Evolutionary conservation across 2,888 invertebrate genomes (phyloP), one percentile per base, ranked within the genome.

Genomic region (Drosophila monieri): DNA sequence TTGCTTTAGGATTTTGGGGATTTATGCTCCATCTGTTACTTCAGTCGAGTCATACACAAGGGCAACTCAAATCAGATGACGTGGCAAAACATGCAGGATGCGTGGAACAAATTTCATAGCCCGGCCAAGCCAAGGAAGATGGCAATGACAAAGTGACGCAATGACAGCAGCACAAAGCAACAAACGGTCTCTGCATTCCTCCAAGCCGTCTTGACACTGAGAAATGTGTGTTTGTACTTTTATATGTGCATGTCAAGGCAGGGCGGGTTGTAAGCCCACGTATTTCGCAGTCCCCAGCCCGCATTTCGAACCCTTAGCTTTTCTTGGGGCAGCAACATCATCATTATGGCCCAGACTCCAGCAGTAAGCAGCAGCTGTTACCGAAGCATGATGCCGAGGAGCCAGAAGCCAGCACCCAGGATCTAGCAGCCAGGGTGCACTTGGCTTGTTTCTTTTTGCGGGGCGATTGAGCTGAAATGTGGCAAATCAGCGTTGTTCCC

Each of bases 151-250:
- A 37, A 60, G 39, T 71, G 72, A 71, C 51, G 46, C 39, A 52
- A 72, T 61, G 72, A 61, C 51, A 60, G 61, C 48, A n/a, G 68
- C 53, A 61, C 27, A 46, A 49, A 49, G 52, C 61, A 71, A 48
- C 71, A 46, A 46, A 64, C 66, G 43, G 27, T 39, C 69, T 32
- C 70, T 52, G 69, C 67, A 67, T 67, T 67, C 51, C 58, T 67
- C 52, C 52, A 52, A 39, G 66, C 53, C 12, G 30, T 70, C 67
- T 35, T 69, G 70, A 47, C 70, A 58, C 71, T 54, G 68, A 60
- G 51, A 67, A 66, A 66, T 65, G 66, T 53, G 65, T 35, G 27
- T 48, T 25, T 62, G 61, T 62, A 41, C 18, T 18, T 15, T 27
- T 43, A 37, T 30, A 48, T 47, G 46, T 43, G 46, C 55, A 30